These are phyloP conservation scores for Lysandra coridon DNA, from an alignment of 2,888 invertebrate genomes.

Conservation along the genomic window DNA sequence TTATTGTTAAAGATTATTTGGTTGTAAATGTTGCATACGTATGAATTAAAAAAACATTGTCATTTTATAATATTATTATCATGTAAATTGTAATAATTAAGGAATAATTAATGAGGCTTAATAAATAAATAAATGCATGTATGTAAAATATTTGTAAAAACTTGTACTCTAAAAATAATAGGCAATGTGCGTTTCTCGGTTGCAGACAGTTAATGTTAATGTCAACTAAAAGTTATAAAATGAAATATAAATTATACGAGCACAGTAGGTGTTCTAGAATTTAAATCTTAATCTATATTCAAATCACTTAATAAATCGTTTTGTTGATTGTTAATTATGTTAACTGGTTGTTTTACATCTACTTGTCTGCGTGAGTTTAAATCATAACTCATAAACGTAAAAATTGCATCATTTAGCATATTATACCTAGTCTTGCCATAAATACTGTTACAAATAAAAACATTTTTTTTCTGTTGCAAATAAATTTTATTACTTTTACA, in stretches of 20 bases:
- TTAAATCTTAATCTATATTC: constrained; percentile 19
- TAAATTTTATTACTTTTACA: too few species aligned
- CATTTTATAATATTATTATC: too few species aligned
- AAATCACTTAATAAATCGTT: constrained; percentile 21
- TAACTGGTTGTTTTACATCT: neutral
- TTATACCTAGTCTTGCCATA: too few species aligned
- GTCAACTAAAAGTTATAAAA: neutral
- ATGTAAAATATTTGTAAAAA: neutral
- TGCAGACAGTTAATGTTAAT: neutral
- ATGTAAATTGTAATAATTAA: too few species aligned
- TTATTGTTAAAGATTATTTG: too few species aligned
- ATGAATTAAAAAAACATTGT: too few species aligned
- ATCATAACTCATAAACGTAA: neutral
- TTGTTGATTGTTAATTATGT: constrained; percentile 3
- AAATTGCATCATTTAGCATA: neutral
- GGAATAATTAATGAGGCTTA: too few species aligned
- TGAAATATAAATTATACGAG: neutral
- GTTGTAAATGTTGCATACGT: too few species aligned
- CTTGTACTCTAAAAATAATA: neutral
- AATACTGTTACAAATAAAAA: too few species aligned
- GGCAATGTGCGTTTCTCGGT: neutral
- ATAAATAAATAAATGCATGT: neutral
- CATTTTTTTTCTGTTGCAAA: too few species aligned
- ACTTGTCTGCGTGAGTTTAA: neutral
- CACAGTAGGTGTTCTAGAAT: constrained; percentile 4